Evolutionary conservation across 2,888 invertebrate species (phyloP).

Genomic region (Euproctis similis): DNA sequence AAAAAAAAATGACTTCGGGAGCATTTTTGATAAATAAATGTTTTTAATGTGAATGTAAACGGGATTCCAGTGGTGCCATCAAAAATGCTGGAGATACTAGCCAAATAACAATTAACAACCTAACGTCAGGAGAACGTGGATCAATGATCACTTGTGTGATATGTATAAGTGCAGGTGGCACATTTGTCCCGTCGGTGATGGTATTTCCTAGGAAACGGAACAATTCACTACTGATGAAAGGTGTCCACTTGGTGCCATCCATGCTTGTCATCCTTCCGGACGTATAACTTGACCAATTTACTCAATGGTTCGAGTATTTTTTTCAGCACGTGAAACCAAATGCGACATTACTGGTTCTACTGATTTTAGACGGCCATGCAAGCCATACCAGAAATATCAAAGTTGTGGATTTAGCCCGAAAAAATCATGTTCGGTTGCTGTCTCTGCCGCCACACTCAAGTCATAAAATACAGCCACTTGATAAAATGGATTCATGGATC

Average conservation of each 20-base stretch:
- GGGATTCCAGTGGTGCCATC: slow-evolving; percentile 33
- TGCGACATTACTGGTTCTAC: not conserved
- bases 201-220: slow-evolving; percentile 20
- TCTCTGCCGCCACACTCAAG: not conserved
- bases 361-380: not conserved
- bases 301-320: not conserved
- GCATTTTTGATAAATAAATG: slow-evolving; percentile 16
- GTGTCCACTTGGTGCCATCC: slow-evolving; percentile 13
- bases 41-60: slow-evolving; percentile 41
- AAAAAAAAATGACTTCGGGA: slow-evolving; percentile 7
- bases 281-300: not conserved
- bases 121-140: slow-evolving; percentile 33
- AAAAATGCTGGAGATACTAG: slow-evolving; percentile 26
- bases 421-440: not conserved
- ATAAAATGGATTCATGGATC: not conserved
- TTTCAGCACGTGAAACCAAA: not conserved
- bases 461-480: not conserved
- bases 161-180: slow-evolving; percentile 16
- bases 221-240: slow-evolving; percentile 14
- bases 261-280: not conserved
- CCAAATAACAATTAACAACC: slow-evolving; percentile 25
- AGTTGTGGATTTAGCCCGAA: not conserved
- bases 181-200: slow-evolving; percentile 20
- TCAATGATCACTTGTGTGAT: slow-evolving; percentile 18
- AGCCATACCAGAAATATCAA: not conserved